Conservation (phyloP, 1,140 invertebrate genomes). For the Leptopilina boulardi region DNA sequence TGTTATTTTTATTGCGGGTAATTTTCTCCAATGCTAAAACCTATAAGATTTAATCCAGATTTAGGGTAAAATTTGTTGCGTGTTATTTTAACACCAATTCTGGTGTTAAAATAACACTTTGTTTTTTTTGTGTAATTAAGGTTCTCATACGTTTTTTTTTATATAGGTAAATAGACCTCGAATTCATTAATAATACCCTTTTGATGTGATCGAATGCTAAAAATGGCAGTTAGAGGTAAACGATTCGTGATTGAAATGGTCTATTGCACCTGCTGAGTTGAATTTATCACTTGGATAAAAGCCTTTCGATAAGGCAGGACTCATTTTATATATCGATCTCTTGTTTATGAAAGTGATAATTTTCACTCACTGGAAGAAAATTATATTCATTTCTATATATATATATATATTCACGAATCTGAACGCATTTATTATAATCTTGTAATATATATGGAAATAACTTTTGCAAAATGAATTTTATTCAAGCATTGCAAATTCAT, state of each 20-base stretch:
- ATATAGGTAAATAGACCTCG: not conserved
- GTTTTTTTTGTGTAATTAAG: too few species aligned
- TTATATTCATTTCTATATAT: constrained; percentile 19
- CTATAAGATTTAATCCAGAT: too few species aligned
- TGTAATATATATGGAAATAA: constrained; percentile 32
- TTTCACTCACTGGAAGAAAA: not conserved
- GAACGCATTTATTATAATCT: constrained; percentile 7
- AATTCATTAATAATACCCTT: not conserved
- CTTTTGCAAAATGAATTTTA: not conserved
- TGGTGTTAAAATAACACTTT: too few species aligned
- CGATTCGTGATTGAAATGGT: not conserved
- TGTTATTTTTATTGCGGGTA: too few species aligned
- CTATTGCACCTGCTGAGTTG: constrained; percentile 4
- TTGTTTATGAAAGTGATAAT: constrained; percentile 28
- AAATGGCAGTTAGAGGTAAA: not conserved
- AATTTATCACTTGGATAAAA: constrained; percentile 22
- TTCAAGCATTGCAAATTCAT: not conserved
- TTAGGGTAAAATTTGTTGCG: too few species aligned
- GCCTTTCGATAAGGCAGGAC: constrained; percentile 12
- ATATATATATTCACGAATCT: too few species aligned
- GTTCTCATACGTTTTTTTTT: not conserved
- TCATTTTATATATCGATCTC: constrained; percentile 29
- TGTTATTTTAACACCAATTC: too few species aligned
- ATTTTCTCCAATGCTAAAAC: too few species aligned
- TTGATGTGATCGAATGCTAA: not conserved